A percentile compares a stretch with the other conserved stretches of the same genome.
Evolutionary conservation across 2,113 vertebrate species (phyloP).

Genomic region (Phaethornis superciliosus): DNA sequence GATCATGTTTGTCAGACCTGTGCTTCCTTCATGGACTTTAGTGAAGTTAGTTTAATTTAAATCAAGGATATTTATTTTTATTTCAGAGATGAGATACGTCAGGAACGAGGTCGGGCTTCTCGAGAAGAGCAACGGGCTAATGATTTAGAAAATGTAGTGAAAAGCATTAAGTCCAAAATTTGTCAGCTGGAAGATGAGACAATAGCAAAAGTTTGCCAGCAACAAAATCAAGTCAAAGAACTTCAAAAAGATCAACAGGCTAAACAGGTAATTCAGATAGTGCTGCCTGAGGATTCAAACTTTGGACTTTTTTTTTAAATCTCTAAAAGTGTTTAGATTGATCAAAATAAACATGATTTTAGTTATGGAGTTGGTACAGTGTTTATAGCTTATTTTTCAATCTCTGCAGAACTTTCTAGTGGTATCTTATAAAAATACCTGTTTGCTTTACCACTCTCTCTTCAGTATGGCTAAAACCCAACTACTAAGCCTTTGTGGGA

Average conservation of each 20-base stretch:
- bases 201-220: conserved; percentile 78
- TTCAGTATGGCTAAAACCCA: background rate
- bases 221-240: conserved; percentile 76
- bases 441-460: background rate
- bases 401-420: background rate
- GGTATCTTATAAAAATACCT: background rate
- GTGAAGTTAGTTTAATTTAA: background rate
- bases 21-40: background rate
- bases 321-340: background rate
- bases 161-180: conserved; percentile 83
- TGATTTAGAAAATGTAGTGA: conserved; percentile 83
- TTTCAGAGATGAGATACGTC: conserved; percentile 79
- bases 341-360: background rate
- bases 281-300: background rate
- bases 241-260: conserved; percentile 79
- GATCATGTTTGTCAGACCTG: background rate
- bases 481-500: background rate
- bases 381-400: background rate
- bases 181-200: conserved; percentile 87
- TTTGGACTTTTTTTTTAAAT: background rate
- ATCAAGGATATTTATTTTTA: background rate
- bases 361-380: background rate
- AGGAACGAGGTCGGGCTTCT: conserved; percentile 73
- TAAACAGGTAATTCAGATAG: conserved; percentile 72
- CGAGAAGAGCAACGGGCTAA: conserved; percentile 78